phyloP scores from a whole-genome alignment of 1,140 invertebrate genomes.

The Megathymus violae region DNA sequence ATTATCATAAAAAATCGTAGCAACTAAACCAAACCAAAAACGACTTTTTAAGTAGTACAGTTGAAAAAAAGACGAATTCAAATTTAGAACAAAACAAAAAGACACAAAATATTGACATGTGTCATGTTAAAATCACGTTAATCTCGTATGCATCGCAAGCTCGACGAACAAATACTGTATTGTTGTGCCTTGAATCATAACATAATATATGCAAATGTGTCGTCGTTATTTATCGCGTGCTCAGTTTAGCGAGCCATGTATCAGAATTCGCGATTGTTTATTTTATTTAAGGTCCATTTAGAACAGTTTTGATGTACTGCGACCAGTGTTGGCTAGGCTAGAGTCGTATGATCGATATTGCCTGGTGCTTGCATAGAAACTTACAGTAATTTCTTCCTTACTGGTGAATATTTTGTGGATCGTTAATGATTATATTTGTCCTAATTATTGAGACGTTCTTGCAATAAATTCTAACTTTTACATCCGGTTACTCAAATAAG shows the following conservation, averaged over 20 bases:
- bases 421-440: too few species aligned
- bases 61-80: constrained; percentile 3
- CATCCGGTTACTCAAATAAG: too few species aligned
- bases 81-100: constrained; percentile 17
- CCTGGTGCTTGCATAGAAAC: neutral
- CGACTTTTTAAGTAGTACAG: too few species aligned
- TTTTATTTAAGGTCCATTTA: constrained; percentile 35
- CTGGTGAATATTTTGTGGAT: too few species aligned
- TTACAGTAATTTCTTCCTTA: constrained; percentile 3
- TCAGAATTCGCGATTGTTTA: constrained; percentile 51
- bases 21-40: too few species aligned
- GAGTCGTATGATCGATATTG: constrained; percentile 13
- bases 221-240: constrained; percentile 55
- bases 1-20: too few species aligned
- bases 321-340: constrained; percentile 22
- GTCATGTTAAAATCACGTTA: constrained; percentile 45
- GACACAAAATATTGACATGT: constrained; percentile 42
- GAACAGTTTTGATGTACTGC: constrained; percentile 27
- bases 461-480: too few species aligned
- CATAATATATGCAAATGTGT: constrained; percentile 63
- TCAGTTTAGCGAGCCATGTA: constrained; percentile 40
- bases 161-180: constrained; percentile 60
- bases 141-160: constrained; percentile 56
- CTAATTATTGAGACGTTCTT: too few species aligned
- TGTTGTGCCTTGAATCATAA: constrained; percentile 73